phyloP scores from a whole-genome alignment of 1,140 invertebrate genomes.

The Homalodisca vitripennis region DNA sequence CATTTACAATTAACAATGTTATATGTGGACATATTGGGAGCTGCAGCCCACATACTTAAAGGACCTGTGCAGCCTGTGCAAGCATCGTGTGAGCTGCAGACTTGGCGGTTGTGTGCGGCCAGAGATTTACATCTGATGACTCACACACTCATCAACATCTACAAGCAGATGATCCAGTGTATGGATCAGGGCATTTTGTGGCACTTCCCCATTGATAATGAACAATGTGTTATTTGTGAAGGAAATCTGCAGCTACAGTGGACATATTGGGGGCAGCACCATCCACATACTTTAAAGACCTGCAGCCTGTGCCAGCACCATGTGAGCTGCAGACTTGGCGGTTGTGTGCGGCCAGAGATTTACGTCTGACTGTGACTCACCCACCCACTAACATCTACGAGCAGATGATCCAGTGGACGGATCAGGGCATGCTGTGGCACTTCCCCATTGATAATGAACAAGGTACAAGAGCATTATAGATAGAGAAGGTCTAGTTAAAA shows the following conservation, averaged over 20 bases:
- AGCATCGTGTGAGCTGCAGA: conserved; percentile 49
- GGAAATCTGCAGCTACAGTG: conserved; percentile 27
- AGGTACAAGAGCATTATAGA: too few relatives aligned
- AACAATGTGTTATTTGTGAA: conserved; percentile 68
- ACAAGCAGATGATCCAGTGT: conserved; percentile 92
- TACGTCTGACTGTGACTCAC: conserved; percentile 61
- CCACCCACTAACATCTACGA: conserved; percentile 86
- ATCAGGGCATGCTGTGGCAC: conserved; percentile 92
- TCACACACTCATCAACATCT: conserved; percentile 81
- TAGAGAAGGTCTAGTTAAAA: too few relatives aligned
- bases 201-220: conserved; percentile 97
- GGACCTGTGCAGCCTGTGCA: conserved; percentile 1
- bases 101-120: conserved; percentile 66
- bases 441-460: conserved; percentile 98
- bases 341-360: conserved; percentile 59
- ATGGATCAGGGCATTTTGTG: conserved; percentile 94
- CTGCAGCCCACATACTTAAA: conserved; percentile 32
- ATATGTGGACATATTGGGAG: conserved; percentile 32
- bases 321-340: conserved; percentile 65
- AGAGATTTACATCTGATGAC: conserved; percentile 63
- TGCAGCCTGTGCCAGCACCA: background rate
- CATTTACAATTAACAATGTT: conserved; percentile 1
- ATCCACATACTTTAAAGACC: conserved; percentile 11
- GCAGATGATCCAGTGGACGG: conserved; percentile 92
- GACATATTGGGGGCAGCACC: conserved; percentile 35